Evolutionary conservation across 2,797 vertebrate species (phyloP).

Genomic region (Melanogrammus aeglefinus): DNA sequence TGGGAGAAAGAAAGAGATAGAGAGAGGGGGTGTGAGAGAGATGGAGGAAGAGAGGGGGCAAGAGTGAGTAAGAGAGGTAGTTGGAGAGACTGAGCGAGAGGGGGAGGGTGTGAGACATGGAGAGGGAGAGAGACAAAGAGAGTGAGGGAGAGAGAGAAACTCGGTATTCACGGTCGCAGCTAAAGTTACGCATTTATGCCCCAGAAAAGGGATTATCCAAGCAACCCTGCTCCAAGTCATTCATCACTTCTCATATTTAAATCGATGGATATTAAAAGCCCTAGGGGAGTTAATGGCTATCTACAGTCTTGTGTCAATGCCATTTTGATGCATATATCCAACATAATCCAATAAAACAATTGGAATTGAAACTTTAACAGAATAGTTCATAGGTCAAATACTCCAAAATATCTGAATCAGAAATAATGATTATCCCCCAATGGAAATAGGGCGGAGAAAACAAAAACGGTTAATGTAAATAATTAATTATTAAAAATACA

Average conservation of each 20-base stretch:
- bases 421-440: neutral
- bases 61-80: neutral
- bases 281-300: conserved; percentile 24
- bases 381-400: neutral
- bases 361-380: neutral
- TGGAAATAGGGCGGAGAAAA: neutral
- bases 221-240: conserved; percentile 64
- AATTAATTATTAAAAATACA: neutral
- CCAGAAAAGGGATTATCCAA: conserved; percentile 66
- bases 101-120: conserved; percentile 17
- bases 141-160: conserved; percentile 18
- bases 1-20: neutral
- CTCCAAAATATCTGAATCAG: neutral
- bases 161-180: conserved; percentile 65
- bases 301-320: neutral
- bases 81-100: conserved; percentile 10
- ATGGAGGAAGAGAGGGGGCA: neutral
- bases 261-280: conserved; percentile 54
- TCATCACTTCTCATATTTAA: conserved; percentile 56
- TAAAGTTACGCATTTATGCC: conserved; percentile 64
- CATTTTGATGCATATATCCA: conserved; percentile 3
- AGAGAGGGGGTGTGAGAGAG: neutral
- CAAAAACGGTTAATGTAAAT: neutral
- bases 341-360: neutral
- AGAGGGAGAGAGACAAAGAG: neutral